Base-by-base conservation (phyloP, 1,140 invertebrate species). In the Elysia chlorotica region DNA sequence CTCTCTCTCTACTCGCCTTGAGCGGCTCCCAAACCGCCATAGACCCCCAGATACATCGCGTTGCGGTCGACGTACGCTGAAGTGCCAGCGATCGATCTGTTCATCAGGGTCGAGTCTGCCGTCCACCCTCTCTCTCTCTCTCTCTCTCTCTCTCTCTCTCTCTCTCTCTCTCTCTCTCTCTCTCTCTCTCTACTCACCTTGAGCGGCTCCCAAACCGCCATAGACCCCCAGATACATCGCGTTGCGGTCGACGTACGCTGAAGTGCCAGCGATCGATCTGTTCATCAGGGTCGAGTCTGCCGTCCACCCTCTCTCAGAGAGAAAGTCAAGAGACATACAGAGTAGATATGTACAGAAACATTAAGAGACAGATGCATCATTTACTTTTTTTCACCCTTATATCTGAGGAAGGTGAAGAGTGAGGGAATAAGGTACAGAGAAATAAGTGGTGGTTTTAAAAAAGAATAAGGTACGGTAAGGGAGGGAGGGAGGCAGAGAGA, bases 1-100 rank as follows among this genome's bases (percentile, higher is more conserved):
- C n/a, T n/a, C n/a, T n/a, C n/a, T n/a, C n/a, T n/a, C n/a, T n/a
- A 59, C 74, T 56, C 57, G 86, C 86, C 84, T 76, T 86, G 84
- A n/a, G 68, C 76, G 14, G 80, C 66, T 21, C 86, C 86, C 33
- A 86, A 69, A 4, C 57, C 84, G 37, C 78, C 83, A 75, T 85
- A 85, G 14, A 81, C 79, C 0, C 82, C 82, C 25, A 83, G 78
- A 37, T 81, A 85, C 72, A 79, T 79, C 65, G 79, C 76, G 56
- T 83, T 85, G 19, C 67, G 78, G 56, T 80, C 70, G 36, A 75
- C 69, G 72, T 85, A 85, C 14, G 76, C 66, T 1, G 79, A 74
- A 10, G 80, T 81, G 65, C 80, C 78, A 6, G 76, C 71, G 1
- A 78, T 71, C 5, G 54, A 68, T 23, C 28, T 62, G 68, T 83